Conservation (phyloP, 2,888 invertebrate species). For the Serripes groenlandicus region DNA sequence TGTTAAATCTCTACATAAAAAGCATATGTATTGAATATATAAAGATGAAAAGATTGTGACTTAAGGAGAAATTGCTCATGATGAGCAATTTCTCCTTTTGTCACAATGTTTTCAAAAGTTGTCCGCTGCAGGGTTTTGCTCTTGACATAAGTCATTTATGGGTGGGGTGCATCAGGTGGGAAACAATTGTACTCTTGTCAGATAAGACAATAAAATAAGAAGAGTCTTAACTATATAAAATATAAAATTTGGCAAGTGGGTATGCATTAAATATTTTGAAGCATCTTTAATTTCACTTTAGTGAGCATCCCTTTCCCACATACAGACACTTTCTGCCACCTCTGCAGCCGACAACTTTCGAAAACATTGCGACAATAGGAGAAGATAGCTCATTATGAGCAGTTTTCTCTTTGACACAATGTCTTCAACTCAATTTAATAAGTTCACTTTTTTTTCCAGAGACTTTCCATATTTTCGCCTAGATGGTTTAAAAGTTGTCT, state of each 20-base stretch:
- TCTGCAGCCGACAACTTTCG: no score
- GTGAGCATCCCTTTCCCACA: neutral
- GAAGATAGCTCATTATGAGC: no score
- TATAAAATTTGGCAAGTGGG: neutral
- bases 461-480: no score
- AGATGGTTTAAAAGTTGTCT: no score
- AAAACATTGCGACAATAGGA: no score
- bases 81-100: neutral
- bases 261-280: neutral
- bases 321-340: no score
- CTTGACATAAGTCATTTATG: no score
- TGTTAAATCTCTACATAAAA: no score
- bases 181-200: neutral
- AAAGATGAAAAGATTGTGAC: neutral
- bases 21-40: neutral
- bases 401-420: no score
- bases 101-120: neutral
- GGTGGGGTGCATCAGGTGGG: neutral
- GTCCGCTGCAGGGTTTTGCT: neutral
- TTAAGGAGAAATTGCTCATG: neutral
- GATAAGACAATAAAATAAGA: neutral
- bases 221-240: neutral
- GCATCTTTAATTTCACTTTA: constrained; percentile 18
- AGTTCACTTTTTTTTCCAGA: no score
- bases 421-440: no score